Base-by-base conservation (phyloP, 2,888 invertebrate species). In the Laspeyria flexula region DNA sequence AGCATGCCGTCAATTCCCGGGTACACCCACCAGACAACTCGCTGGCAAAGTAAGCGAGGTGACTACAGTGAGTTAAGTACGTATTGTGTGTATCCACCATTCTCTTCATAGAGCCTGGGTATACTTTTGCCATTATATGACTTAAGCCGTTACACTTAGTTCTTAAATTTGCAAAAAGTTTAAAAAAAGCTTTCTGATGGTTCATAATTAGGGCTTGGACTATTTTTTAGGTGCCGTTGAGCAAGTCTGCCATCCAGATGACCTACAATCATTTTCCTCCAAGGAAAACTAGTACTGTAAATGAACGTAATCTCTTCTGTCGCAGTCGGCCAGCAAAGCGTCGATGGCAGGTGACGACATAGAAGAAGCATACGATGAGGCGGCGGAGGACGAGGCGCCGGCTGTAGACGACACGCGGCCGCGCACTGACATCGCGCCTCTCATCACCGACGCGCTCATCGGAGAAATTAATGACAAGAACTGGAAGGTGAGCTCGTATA, bases 401-500 rank as follows among this genome's bases (percentile, higher is more conserved):
- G 83, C 89, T 0, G 88, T 94, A 3, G 94, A 95, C 18, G 98
- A 98, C 86, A 88, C 94, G 12, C 82, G 97, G 6, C 95, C 97
- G 0, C 92, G 96, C 34, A 94, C 95, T 0, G 98, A 98, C 79
- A 96, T 98, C 61, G 95, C 96, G 50, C 93, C 94, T 2, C 96
- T 96, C 68, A 96, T 99, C 57, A 97, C 97, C 0, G 96, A 97
- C 65, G 87, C 95, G 0, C 86, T 99, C 0, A 86, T 98, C 1
- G 95, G 94, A 5, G 97, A 98, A 84, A 93, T 98, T 65, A 93
- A 94, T 15, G 97, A 98, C 83, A 98, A 97, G 85, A 97, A 97
- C 86, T 99, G 99, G 99, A 99, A 99, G 93, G 96, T 95, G 64
- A 56, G 38, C 10, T 16, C 6, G 0, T 13, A 0, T 10, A 23